These are phyloP conservation scores for Eupelmus urozonus DNA, from an alignment of 2,888 invertebrate species.

Conservation along the genomic window DNA sequence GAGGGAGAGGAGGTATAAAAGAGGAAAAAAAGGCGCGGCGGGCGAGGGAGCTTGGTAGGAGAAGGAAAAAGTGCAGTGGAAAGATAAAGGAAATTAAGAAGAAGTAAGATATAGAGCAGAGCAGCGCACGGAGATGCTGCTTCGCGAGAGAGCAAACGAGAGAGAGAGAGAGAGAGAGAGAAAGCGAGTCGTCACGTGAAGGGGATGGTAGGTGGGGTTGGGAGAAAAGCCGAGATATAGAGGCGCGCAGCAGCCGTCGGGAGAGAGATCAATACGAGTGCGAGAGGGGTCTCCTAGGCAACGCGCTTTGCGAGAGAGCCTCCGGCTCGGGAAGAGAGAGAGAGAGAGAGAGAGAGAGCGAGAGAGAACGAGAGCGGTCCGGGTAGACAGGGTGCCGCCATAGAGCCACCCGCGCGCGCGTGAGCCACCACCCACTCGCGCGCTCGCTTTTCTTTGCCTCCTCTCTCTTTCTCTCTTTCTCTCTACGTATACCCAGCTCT, in stretches of 20 bases:
- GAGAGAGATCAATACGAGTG: constrained; percentile 78
- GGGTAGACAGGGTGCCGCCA: constrained; percentile 82
- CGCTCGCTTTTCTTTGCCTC: constrained; percentile 60
- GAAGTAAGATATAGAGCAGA: constrained; percentile 32
- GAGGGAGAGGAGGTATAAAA: not conserved
- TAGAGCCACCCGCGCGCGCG: constrained; percentile 72
- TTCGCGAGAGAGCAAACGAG: constrained; percentile 13
- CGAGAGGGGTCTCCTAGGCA: constrained; percentile 74
- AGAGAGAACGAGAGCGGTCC: constrained; percentile 77
- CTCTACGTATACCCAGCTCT: constrained; percentile 44
- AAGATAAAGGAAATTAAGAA: constrained; percentile 58
- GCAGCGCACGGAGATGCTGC: constrained; percentile 18
- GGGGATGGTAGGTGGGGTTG: constrained; percentile 21
- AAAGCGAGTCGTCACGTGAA: constrained; percentile 1
- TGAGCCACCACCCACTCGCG: constrained; percentile 58
- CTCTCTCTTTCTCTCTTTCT: constrained; percentile 32
- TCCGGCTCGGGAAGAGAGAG: constrained; percentile 69
- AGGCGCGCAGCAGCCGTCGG: too few relatives aligned
- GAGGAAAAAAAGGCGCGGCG: constrained; percentile 13
- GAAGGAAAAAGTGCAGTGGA: constrained; percentile 49
- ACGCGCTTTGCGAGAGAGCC: constrained; percentile 75
- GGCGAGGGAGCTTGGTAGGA: not conserved
- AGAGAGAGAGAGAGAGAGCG: constrained; percentile 66
- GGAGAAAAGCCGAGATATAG: constrained; percentile 72
- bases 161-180: constrained; percentile 18